Evolutionary conservation across 2,113 vertebrate genomes (phyloP).

Genomic region (Alosa alosa): DNA sequence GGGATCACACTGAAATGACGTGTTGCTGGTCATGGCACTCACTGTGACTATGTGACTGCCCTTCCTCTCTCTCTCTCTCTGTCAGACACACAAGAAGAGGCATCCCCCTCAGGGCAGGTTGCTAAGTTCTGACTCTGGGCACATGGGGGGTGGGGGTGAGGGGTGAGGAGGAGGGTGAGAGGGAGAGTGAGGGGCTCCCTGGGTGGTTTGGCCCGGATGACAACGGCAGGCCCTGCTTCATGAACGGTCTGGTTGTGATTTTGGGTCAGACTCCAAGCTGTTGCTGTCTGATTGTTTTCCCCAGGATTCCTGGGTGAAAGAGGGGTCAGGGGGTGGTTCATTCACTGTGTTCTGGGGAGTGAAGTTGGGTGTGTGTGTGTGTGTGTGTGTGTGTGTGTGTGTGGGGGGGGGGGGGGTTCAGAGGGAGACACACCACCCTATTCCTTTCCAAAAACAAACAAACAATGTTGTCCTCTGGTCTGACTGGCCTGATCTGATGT

Average conservation of each 20-base stretch:
- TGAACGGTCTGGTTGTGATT: conserved; percentile 70
- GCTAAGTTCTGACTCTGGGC: conserved; percentile 32
- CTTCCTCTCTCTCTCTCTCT: background rate
- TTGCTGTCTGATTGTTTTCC: conserved; percentile 53
- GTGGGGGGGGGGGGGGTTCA: conserved; percentile 43
- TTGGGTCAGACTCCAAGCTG: conserved; percentile 57
- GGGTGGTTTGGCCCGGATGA: conserved; percentile 62
- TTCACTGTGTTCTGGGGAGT: conserved; percentile 51
- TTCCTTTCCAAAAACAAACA: conserved; percentile 67
- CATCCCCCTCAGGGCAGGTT: conserved; percentile 36
- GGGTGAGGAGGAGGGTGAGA: background rate
- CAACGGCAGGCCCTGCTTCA: conserved; percentile 37
- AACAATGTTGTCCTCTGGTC: conserved; percentile 68
- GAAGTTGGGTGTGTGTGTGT: conserved; percentile 47
- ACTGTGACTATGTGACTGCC: background rate
- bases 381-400: conserved; percentile 48
- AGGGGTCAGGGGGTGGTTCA: conserved; percentile 65
- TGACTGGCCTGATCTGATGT: conserved; percentile 29
- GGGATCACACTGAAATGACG: background rate
- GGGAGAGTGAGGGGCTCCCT: conserved; percentile 46
- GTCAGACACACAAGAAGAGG: conserved; percentile 13
- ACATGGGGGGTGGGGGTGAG: conserved; percentile 11
- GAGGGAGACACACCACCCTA: conserved; percentile 52
- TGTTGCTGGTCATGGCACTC: background rate
- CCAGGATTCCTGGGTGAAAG: conserved; percentile 66